Percentiles rank a stretch among this genome's conserved stretches.
phyloP scores from a whole-genome alignment of 2,113 vertebrate species.

The Myotis lucifugus region DNA sequence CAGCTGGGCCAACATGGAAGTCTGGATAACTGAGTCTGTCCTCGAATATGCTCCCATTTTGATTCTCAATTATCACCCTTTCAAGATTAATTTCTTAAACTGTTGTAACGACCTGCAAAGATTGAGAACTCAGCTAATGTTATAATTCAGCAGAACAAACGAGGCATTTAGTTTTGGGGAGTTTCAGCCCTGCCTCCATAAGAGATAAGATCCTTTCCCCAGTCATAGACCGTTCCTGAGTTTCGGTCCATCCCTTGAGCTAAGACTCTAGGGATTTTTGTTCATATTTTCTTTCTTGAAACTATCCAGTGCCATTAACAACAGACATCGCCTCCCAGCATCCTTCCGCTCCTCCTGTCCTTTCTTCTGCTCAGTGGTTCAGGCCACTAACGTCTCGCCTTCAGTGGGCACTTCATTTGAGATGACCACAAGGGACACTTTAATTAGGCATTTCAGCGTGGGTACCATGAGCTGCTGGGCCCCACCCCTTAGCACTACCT shows the following conservation, averaged over 20 bases:
- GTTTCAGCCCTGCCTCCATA: neutral
- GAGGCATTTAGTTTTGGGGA: neutral
- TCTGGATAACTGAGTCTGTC: neutral
- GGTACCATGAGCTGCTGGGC: neutral
- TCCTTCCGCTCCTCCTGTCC: neutral
- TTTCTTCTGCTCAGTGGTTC: neutral
- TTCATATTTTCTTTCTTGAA: slow-evolving; percentile 49
- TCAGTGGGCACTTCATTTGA: neutral
- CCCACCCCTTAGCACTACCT: neutral
- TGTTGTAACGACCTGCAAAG: neutral
- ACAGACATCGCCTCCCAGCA: neutral
- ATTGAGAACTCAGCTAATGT: neutral
- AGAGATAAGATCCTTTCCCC: neutral
- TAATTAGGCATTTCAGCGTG: neutral
- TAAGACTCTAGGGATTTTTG: neutral
- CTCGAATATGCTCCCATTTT: neutral
- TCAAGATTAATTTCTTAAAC: neutral
- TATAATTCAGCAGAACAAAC: neutral
- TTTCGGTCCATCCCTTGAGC: neutral
- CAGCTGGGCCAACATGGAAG: no score
- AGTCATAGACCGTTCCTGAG: neutral
- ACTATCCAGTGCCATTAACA: neutral
- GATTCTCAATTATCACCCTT: neutral
- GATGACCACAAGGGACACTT: neutral
- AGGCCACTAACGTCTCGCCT: neutral